phyloP scores from a whole-genome alignment of 1,140 invertebrate species.

The Meteorus sp. region DNA sequence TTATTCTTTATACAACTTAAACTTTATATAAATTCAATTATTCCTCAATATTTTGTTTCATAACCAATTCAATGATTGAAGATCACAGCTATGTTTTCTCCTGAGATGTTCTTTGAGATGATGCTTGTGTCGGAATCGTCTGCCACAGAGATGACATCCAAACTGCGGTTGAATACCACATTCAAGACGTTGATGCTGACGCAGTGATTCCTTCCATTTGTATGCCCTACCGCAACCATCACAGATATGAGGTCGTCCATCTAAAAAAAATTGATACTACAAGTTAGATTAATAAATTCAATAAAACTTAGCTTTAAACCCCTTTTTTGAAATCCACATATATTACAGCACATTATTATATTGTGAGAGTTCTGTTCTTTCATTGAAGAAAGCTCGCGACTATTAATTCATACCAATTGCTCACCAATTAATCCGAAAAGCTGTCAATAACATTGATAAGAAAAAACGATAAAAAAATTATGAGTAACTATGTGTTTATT shows the following conservation, averaged over 20 bases:
- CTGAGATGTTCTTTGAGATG: constrained; percentile 48
- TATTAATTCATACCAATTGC: too few species aligned
- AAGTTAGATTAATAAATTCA: neutral
- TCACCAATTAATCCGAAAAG: too few species aligned
- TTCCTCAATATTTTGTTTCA: too few species aligned
- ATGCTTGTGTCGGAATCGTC: constrained; percentile 53
- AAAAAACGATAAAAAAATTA: too few species aligned
- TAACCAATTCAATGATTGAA: too few species aligned
- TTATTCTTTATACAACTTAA: too few species aligned
- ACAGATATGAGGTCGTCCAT: constrained; percentile 43
- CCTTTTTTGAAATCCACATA: neutral
- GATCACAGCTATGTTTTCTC: constrained; percentile 37
- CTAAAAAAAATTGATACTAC: neutral
- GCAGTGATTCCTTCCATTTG: constrained; percentile 61
- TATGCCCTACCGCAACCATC: constrained; percentile 64
- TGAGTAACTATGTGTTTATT: too few species aligned
- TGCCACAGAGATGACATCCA: constrained; percentile 51
- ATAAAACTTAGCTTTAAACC: too few species aligned
- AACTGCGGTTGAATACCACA: constrained; percentile 54
- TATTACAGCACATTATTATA: neutral
- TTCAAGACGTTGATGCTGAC: constrained; percentile 53
- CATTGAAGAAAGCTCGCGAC: too few species aligned
- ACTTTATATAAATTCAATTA: too few species aligned
- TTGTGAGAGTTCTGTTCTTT: too few species aligned
- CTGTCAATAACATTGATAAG: too few species aligned